phyloP scores from a whole-genome alignment of 1,140 invertebrate genomes.

The Colletes latitarsis region DNA sequence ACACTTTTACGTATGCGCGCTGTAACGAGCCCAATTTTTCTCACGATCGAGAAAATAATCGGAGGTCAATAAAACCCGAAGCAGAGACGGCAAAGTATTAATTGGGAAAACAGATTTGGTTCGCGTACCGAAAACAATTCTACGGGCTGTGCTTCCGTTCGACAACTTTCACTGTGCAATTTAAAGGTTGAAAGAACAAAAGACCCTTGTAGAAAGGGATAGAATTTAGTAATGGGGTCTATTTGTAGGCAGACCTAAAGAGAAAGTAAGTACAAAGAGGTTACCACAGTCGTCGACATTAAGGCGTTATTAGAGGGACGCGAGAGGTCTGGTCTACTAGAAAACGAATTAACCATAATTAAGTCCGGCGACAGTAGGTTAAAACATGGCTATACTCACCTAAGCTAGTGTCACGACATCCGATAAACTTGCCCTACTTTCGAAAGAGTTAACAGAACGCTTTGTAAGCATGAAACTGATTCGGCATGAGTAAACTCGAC shows the following conservation, averaged over 20 bases:
- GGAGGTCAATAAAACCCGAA: constrained; percentile 7
- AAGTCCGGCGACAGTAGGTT: constrained; percentile 21
- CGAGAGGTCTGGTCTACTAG: background rate
- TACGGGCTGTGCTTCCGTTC: too few species aligned
- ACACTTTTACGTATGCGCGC: background rate
- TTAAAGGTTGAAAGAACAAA: too few species aligned
- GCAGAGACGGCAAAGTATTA: background rate
- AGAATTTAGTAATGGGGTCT: too few species aligned
- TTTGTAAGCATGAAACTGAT: constrained; percentile 32
- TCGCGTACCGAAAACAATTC: too few species aligned
- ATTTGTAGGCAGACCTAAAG: background rate
- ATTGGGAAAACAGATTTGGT: too few species aligned
- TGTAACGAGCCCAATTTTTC: constrained; percentile 21
- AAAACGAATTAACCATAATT: constrained; percentile 30
- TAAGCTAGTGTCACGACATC: constrained; percentile 40
- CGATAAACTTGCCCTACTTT: constrained; percentile 71
- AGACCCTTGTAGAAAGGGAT: too few species aligned
- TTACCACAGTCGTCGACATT: background rate
- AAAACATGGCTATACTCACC: background rate
- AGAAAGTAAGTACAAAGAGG: background rate
- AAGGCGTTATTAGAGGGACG: background rate
- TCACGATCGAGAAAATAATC: constrained; percentile 16
- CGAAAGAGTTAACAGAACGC: constrained; percentile 23
- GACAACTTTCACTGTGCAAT: too few species aligned
- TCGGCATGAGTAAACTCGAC: constrained; percentile 24